A percentile compares a stretch with the other conserved stretches of the same genome.
These are phyloP conservation scores for Grapholita molesta DNA, from an alignment of 1,140 invertebrate genomes.

Conservation along the genomic window DNA sequence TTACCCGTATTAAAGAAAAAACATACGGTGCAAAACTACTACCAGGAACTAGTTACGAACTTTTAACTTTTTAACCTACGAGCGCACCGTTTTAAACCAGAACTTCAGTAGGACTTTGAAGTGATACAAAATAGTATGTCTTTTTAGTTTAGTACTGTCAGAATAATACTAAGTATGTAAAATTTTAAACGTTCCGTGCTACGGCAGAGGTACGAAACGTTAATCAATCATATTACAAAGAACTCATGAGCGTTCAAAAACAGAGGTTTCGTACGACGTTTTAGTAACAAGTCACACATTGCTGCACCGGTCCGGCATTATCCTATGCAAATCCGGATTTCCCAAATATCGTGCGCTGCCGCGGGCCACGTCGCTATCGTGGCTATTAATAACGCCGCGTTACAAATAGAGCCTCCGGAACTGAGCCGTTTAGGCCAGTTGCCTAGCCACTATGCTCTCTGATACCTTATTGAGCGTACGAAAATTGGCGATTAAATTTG, in stretches of 20 bases:
- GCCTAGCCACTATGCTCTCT: constrained; percentile 57
- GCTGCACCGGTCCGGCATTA: constrained; percentile 59
- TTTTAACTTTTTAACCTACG: no score
- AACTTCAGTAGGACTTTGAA: no score
- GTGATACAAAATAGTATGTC: no score
- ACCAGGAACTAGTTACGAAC: no score
- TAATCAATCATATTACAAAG: neutral
- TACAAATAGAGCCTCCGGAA: constrained; percentile 56
- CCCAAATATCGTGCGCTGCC: constrained; percentile 65
- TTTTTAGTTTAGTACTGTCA: no score
- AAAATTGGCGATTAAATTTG: neutral
- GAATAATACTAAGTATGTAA: no score
- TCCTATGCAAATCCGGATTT: constrained; percentile 76
- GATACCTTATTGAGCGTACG: constrained; percentile 40
- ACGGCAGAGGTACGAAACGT: neutral
- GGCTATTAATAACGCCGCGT: constrained; percentile 68
- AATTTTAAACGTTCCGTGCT: neutral
- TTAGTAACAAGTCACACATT: constrained; percentile 32
- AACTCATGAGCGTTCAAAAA: neutral
- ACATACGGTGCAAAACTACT: neutral
- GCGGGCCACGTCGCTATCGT: constrained; percentile 65
- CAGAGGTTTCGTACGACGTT: neutral
- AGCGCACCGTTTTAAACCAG: no score
- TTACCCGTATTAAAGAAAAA: neutral
- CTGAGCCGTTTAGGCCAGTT: constrained; percentile 51